Percentiles rank a stretch among this genome's conserved stretches.
phyloP scores from a whole-genome alignment of 2,888 invertebrate species.

The Tetanocera ferruginea region DNA sequence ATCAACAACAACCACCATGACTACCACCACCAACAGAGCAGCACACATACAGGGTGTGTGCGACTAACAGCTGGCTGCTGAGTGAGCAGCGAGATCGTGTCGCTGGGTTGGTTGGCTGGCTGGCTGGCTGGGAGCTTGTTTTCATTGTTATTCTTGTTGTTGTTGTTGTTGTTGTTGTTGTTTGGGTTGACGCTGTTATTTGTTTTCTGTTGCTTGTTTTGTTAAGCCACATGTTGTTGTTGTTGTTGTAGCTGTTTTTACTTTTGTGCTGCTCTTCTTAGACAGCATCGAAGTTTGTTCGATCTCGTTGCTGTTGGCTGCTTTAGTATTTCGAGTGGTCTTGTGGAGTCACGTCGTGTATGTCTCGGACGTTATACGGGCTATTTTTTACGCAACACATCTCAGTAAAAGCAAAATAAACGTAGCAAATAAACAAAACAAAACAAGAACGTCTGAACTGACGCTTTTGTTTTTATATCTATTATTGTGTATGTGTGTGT shows the following conservation, averaged over 20 bases:
- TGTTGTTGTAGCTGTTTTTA: constrained; percentile 12
- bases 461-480: neutral
- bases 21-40: constrained; percentile 44
- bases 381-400: constrained; percentile 37
- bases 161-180: constrained; percentile 27
- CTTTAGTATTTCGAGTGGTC: constrained; percentile 53
- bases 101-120: constrained; percentile 7
- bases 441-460: too few relatives aligned
- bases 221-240: constrained; percentile 14
- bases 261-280: constrained; percentile 14
- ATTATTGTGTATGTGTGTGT: neutral
- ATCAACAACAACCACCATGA: constrained; percentile 22
- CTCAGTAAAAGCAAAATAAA: neutral
- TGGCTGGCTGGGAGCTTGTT: constrained; percentile 8
- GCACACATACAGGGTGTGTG: constrained; percentile 46
- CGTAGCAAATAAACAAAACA: neutral
- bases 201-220: constrained; percentile 10
- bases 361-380: constrained; percentile 48
- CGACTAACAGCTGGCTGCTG: constrained; percentile 30
- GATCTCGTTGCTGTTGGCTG: constrained; percentile 38
- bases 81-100: neutral
- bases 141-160: neutral
- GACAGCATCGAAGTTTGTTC: constrained; percentile 22
- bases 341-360: constrained; percentile 52
- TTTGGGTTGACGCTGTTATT: constrained; percentile 13